These are phyloP conservation scores for Acanthosepion pharaonis DNA, from an alignment of 2,888 invertebrate genomes.

Conservation along the genomic window DNA sequence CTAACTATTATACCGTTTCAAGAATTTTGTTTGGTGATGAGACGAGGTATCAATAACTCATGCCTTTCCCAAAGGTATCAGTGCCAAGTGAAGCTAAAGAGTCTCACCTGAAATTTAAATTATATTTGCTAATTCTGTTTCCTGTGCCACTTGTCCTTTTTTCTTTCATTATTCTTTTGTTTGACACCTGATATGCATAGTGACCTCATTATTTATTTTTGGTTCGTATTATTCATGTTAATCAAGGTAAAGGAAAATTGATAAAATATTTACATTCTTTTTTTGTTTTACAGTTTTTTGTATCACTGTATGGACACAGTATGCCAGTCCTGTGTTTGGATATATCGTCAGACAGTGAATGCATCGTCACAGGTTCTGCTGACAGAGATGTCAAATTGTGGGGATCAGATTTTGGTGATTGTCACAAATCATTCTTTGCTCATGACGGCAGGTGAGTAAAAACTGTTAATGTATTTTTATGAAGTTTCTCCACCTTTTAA, in stretches of 20 bases:
- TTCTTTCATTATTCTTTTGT: too few species aligned
- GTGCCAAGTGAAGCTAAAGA: too few species aligned
- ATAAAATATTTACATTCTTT: neutral
- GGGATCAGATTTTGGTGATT: conserved; percentile 99
- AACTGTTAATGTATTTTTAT: neutral
- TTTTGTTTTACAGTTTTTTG: conserved; percentile 83
- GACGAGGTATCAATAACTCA: too few species aligned
- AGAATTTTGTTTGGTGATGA: too few species aligned
- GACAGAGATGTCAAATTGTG: conserved; percentile 97
- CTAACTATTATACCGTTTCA: too few species aligned
- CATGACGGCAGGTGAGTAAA: conserved; percentile 85
- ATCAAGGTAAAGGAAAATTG: neutral
- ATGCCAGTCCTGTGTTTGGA: conserved; percentile 94
- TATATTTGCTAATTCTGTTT: too few species aligned
- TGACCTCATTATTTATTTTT: too few species aligned
- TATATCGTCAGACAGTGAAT: conserved; percentile 82
- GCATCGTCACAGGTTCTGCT: conserved; percentile 87
- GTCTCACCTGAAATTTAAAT: too few species aligned
- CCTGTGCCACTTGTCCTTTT: too few species aligned
- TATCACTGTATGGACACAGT: conserved; percentile 96
- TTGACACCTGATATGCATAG: too few species aligned
- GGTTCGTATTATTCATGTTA: too few species aligned
- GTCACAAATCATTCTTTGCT: conserved; percentile 92
- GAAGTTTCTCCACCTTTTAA: neutral
- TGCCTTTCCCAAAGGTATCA: too few species aligned